Evolutionary conservation across 2,797 vertebrate species (phyloP).

Genomic region (Prionace glauca): DNA sequence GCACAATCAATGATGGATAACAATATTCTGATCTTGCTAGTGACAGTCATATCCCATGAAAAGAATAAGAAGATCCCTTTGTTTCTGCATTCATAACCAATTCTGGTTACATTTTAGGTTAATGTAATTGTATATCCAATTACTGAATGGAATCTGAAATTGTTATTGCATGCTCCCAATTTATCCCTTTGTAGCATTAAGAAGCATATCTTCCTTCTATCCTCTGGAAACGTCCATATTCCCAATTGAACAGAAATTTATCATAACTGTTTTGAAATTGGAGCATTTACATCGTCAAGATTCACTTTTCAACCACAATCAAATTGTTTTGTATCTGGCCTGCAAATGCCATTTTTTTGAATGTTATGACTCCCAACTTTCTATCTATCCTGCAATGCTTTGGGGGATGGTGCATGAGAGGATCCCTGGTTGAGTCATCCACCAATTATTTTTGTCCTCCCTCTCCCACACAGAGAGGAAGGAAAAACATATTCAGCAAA

Average conservation of each 20-base stretch:
- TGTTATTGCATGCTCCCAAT: background rate
- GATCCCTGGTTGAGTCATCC: background rate
- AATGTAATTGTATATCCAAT: background rate
- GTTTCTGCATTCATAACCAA: background rate
- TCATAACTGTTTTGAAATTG: background rate
- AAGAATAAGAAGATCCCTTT: background rate
- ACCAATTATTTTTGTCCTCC: background rate
- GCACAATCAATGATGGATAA: background rate
- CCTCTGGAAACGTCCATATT: background rate
- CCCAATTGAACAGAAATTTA: background rate
- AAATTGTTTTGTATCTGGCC: background rate
- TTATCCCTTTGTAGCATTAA: background rate
- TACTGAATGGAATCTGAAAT: background rate
- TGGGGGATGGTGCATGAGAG: background rate
- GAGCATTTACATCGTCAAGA: background rate
- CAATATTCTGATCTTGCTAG: background rate
- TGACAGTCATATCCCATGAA: background rate
- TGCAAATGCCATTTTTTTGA: background rate
- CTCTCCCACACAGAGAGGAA: background rate
- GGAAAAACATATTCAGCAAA: background rate
- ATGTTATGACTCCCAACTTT: background rate
- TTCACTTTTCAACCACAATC: background rate
- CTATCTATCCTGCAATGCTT: background rate
- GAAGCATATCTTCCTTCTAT: background rate
- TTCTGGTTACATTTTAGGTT: background rate